These are phyloP conservation scores for Imbricaverruca yamaguchii DNA, from an alignment of 2,888 invertebrate genomes.

Conservation along the genomic window DNA sequence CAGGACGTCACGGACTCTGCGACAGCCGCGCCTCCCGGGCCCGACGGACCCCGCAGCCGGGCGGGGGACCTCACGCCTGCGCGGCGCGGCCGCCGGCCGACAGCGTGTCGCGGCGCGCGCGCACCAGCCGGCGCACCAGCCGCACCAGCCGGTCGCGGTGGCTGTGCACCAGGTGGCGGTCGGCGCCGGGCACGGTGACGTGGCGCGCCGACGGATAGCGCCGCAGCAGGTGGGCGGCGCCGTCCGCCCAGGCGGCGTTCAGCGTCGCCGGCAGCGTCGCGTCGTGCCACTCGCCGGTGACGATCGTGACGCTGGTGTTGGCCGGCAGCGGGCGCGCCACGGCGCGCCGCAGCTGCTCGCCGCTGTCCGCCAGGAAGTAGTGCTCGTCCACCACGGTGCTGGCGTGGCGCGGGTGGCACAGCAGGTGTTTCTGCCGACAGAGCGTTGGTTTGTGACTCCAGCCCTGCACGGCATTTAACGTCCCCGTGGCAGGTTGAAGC, in stretches of 20 bases:
- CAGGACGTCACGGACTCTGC: too few relatives aligned
- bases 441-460: background rate
- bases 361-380: background rate
- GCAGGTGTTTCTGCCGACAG: background rate
- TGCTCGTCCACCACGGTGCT: slow-evolving; percentile 14
- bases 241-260: slow-evolving; percentile 3
- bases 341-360: background rate
- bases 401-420: slow-evolving; percentile 18
- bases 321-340: background rate
- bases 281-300: background rate
- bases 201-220: too few relatives aligned
- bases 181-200: background rate
- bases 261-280: background rate
- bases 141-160: background rate
- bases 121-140: background rate
- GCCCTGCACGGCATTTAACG: too few relatives aligned
- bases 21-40: too few relatives aligned
- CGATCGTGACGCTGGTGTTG: background rate
- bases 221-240: background rate
- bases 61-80: background rate
- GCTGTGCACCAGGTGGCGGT: background rate
- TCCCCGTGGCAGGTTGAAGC: too few relatives aligned
- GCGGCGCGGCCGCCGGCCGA: background rate
- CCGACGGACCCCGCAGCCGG: too few relatives aligned
- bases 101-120: background rate